A percentile compares a stretch with the other conserved stretches of the same genome.
Evolutionary conservation across 2,888 invertebrate species (phyloP).

Genomic region (Bombyx huttoni): DNA sequence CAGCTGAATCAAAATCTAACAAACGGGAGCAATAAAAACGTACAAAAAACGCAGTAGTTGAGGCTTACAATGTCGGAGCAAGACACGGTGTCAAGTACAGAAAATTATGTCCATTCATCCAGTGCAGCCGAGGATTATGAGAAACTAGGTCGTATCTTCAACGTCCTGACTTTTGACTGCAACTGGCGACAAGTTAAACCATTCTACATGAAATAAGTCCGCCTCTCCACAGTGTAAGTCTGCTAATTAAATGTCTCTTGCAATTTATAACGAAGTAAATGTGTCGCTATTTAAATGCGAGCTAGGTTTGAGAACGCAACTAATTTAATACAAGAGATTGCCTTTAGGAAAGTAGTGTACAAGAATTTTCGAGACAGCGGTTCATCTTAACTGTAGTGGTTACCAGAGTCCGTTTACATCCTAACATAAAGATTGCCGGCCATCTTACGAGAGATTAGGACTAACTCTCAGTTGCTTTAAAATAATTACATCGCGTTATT

Average conservation of each 20-base stretch:
- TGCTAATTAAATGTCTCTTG: constrained; percentile 26
- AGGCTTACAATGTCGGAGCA: constrained; percentile 47
- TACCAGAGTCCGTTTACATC: too few relatives aligned
- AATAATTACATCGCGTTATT: too few relatives aligned
- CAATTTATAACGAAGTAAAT: too few relatives aligned
- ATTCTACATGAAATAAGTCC: constrained; percentile 7
- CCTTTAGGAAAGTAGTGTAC: too few relatives aligned
- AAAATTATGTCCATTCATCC: constrained; percentile 69
- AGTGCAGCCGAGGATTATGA: constrained; percentile 53
- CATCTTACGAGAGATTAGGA: too few relatives aligned
- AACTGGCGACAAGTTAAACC: constrained; percentile 41
- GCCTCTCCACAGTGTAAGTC: constrained; percentile 26
- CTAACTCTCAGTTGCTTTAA: too few relatives aligned
- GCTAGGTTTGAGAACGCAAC: too few relatives aligned
- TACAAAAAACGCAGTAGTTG: constrained; percentile 42
- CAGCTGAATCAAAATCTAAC: constrained; percentile 9
- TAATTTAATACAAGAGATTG: too few relatives aligned
- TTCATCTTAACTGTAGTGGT: too few relatives aligned
- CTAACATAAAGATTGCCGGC: too few relatives aligned
- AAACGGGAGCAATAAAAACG: constrained; percentile 52
- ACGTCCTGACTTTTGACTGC: constrained; percentile 35
- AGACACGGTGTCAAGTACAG: constrained; percentile 66
- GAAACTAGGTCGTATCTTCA: constrained; percentile 60
- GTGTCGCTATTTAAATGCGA: too few relatives aligned
- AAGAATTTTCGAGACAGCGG: too few relatives aligned